These are phyloP conservation scores for Macroramphosus scolopax DNA, from an alignment of 2,797 vertebrate genomes.

Conservation along the genomic window DNA sequence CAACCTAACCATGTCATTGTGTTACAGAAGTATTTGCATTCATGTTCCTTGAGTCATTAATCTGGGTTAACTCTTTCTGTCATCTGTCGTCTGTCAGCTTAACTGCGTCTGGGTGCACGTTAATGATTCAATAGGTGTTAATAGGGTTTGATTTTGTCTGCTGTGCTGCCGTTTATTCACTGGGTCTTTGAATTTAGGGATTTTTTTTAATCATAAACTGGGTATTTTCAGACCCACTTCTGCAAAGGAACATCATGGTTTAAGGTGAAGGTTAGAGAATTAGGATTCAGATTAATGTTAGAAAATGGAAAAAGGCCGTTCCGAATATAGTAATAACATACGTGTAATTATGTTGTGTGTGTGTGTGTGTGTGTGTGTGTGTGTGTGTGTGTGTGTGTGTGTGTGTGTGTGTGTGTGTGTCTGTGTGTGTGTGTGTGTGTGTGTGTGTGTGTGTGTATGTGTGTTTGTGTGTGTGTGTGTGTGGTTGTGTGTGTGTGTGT, in stretches of 20 bases:
- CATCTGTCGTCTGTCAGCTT: not conserved
- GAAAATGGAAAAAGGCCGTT: conserved; percentile 29
- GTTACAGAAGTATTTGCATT: too few relatives aligned
- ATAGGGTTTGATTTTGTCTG: too few relatives aligned
- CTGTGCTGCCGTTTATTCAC: too few relatives aligned
- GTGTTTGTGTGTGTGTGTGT: conserved; percentile 21
- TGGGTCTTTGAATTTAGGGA: too few relatives aligned
- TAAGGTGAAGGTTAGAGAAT: conserved; percentile 8
- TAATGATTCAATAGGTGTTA: not conserved
- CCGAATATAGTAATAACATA: conserved; percentile 20
- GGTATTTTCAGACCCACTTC: not conserved
- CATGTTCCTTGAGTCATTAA: not conserved
- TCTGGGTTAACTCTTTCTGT: not conserved
- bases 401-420: too few relatives aligned
- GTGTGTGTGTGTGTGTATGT: conserved; percentile 24
- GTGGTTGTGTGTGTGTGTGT: conserved; percentile 23
- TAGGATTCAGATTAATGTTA: conserved; percentile 27
- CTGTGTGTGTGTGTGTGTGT: too few relatives aligned
- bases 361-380: too few relatives aligned
- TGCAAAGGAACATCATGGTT: not conserved
- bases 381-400: too few relatives aligned
- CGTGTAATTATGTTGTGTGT: too few relatives aligned
- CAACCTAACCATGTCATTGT: too few relatives aligned
- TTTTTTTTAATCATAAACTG: too few relatives aligned
- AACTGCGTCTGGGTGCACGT: not conserved